A percentile compares a stretch with the other conserved stretches of the same genome.
phyloP scores from a whole-genome alignment of 2,113 vertebrate genomes.

The Oriolus oriolus region DNA sequence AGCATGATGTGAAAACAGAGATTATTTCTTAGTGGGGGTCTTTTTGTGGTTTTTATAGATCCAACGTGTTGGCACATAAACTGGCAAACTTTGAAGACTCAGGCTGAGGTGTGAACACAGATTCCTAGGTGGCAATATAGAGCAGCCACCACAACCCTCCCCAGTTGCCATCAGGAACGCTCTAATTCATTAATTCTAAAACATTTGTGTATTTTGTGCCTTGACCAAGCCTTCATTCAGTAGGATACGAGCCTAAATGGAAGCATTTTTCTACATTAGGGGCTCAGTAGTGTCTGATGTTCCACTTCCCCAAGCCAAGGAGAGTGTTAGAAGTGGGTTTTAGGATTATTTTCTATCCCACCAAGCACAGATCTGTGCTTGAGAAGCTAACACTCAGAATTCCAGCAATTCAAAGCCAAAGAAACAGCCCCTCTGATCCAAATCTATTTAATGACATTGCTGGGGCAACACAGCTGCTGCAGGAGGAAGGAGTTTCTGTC shows the following conservation, averaged over 20 bases:
- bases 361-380: neutral
- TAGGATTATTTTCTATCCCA: neutral
- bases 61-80: accelerated
- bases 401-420: neutral
- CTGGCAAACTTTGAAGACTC: neutral
- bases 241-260: neutral
- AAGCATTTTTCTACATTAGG: neutral
- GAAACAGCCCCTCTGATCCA: neutral
- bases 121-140: neutral
- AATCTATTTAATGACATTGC: neutral
- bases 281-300: neutral
- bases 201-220: neutral
- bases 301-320: neutral
- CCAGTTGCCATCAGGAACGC: accelerated
- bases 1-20: neutral
- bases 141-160: neutral
- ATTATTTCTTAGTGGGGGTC: neutral
- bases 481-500: neutral
- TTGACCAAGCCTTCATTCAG: neutral
- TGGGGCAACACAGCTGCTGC: neutral
- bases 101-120: accelerated
- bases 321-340: neutral
- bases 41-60: neutral
- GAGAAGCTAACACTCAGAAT: neutral
- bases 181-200: neutral